Evolutionary conservation across 1,140 invertebrate species (phyloP), one percentile per base, ranked within the genome.

Genomic region (Camponotus vicinus): DNA sequence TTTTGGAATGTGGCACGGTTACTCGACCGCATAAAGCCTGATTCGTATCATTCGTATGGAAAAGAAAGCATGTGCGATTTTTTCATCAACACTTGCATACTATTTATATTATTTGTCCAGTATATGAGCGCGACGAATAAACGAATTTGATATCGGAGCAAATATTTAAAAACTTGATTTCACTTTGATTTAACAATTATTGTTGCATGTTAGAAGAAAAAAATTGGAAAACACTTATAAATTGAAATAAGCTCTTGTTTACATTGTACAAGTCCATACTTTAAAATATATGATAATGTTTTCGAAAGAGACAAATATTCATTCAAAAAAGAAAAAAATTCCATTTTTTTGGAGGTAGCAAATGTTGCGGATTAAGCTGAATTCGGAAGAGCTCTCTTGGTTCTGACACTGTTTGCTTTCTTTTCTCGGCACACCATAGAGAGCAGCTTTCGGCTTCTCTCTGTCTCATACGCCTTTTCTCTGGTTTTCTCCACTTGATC

Each of bases 361-460:
- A 49, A 34, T 70, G 40, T 34, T 69, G 77, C 40, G 77, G n/a
- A 27, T 27, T 27, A 52, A 80, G 49, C 45, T 80, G 55, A 75
- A 75, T 83, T 63, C 32, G 42, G n/a, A 45, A 61, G 55, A 82
- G 55, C 27, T 83, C n/a, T 49, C 27, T 69, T 13, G 13, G 13
- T 75, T 42, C 21, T 21, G 37, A 32, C 32, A 73, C 45, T 73
- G 42, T 40, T 75, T 71, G 42, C 37, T 57, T 57, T 45, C 55
- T 49, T 73, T 55, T 70, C n/a, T 27, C 27, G 15, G 9, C 21
- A 8, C 40, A n/a, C 2, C 63, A 15, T 57, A 82, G 77, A 83
- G 85, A 89, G 42, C 87, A 45, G 77, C 79, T 89, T 89, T 88
- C 71, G 88, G 87, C 84, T 89, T 89, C 63, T 49, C 34, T 55